phyloP scores from a whole-genome alignment of 2,888 invertebrate species.

The Lycia hirtaria region DNA sequence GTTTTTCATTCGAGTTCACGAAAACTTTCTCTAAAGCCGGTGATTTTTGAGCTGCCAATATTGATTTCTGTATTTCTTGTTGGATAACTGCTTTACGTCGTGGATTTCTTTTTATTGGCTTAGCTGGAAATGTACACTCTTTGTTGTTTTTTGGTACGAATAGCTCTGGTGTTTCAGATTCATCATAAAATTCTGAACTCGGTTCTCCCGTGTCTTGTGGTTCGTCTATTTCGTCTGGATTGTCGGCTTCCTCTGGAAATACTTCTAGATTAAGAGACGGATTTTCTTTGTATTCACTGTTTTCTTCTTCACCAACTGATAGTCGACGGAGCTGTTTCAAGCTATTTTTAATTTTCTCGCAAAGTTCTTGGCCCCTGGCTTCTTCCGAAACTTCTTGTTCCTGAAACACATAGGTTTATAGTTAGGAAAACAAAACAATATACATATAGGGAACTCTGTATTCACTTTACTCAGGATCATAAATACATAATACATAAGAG shows the following conservation, averaged over 20 bases:
- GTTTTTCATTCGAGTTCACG: background rate
- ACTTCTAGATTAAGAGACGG: background rate
- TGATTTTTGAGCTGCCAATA: background rate
- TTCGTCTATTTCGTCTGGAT: background rate
- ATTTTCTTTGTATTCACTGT: background rate
- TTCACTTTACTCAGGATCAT: no score
- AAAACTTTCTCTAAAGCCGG: background rate
- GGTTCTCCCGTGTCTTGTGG: background rate
- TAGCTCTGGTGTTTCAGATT: background rate
- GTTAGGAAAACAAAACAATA: no score
- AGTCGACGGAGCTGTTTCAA: background rate
- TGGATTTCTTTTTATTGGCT: slow-evolving; percentile 1
- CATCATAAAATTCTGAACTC: background rate
- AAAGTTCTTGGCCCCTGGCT: background rate
- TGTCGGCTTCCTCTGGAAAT: background rate
- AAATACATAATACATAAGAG: no score
- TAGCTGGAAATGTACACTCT: background rate
- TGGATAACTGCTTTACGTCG: background rate
- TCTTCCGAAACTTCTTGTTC: no score
- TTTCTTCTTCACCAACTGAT: background rate
- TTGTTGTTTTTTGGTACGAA: background rate
- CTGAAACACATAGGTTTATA: no score
- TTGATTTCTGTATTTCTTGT: background rate
- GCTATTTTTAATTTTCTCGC: slow-evolving; percentile 1
- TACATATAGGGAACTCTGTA: no score